phyloP scores from a whole-genome alignment of 2,797 vertebrate species.

The Pangasius macronema region DNA sequence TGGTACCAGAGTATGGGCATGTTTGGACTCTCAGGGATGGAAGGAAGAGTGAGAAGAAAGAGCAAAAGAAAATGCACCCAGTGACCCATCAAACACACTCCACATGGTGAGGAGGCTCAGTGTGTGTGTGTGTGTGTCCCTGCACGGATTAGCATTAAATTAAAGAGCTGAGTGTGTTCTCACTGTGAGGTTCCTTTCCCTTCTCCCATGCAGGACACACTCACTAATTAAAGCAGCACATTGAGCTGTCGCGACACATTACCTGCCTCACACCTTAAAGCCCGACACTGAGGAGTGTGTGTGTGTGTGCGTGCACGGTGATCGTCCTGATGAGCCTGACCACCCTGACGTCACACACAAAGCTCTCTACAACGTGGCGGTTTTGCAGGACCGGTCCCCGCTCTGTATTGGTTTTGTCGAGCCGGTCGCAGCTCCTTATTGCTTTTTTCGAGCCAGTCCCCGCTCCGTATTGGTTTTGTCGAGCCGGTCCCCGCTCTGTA shows the following conservation, averaged over 20 bases:
- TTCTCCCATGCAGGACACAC: constrained; percentile 6
- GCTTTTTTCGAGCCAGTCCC: not conserved
- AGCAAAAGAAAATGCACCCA: not conserved
- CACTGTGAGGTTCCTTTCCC: constrained; percentile 33
- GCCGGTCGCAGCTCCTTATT: not conserved
- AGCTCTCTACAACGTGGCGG: not conserved
- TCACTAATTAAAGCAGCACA: constrained; percentile 49
- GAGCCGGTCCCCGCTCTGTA: too few species aligned
- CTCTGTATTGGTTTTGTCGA: not conserved
- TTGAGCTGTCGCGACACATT: constrained; percentile 39
- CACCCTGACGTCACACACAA: not conserved
- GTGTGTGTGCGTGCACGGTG: not conserved
- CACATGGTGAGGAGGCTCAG: not conserved
- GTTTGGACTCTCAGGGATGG: not conserved
- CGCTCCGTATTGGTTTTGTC: too few species aligned
- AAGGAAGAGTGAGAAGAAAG: not conserved
- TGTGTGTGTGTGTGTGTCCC: constrained; percentile 26
- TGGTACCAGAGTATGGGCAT: not conserved
- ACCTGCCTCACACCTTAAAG: constrained; percentile 37
- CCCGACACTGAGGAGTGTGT: not conserved
- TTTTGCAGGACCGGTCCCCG: not conserved
- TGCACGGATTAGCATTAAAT: constrained; percentile 5
- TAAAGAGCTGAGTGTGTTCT: constrained; percentile 15
- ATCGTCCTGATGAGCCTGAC: not conserved
- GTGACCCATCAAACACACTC: not conserved